These are phyloP conservation scores for Panthera leo DNA, from an alignment of 2,113 vertebrate genomes.

Conservation along the genomic window DNA sequence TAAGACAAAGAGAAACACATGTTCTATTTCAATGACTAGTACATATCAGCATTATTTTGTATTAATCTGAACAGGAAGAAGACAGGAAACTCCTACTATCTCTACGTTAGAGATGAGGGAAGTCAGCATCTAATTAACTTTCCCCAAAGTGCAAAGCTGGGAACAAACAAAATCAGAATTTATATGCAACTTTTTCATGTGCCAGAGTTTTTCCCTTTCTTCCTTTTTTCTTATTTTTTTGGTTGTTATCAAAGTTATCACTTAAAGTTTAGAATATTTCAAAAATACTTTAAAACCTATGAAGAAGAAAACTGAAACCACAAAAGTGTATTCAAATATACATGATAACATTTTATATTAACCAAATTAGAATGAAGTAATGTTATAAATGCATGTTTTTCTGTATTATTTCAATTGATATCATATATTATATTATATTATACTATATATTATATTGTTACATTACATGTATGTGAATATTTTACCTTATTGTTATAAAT, in stretches of 20 bases:
- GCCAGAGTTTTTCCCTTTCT: not conserved
- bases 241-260: not conserved
- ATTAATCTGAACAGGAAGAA: not conserved
- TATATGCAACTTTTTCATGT: not conserved
- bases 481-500: not conserved
- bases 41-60: not conserved
- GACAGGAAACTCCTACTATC: rapidly evolving
- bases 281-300: not conserved
- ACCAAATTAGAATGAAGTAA: not conserved
- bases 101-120: not conserved
- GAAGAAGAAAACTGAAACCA: not conserved
- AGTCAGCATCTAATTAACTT: not conserved
- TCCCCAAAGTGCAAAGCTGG: not conserved
- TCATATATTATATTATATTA: not conserved
- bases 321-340: not conserved
- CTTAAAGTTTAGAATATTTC: not conserved
- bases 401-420: not conserved
- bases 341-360: not conserved
- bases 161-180: not conserved
- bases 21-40: not conserved
- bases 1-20: not conserved
- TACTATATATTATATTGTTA: not conserved
- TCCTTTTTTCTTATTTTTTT: not conserved
- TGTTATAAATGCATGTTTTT: not conserved
- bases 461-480: not conserved